Percentiles rank a stretch among this genome's conserved stretches.
Evolutionary conservation across 2,797 vertebrate species (phyloP).

Genomic region (Antrozous pallidus): DNA sequence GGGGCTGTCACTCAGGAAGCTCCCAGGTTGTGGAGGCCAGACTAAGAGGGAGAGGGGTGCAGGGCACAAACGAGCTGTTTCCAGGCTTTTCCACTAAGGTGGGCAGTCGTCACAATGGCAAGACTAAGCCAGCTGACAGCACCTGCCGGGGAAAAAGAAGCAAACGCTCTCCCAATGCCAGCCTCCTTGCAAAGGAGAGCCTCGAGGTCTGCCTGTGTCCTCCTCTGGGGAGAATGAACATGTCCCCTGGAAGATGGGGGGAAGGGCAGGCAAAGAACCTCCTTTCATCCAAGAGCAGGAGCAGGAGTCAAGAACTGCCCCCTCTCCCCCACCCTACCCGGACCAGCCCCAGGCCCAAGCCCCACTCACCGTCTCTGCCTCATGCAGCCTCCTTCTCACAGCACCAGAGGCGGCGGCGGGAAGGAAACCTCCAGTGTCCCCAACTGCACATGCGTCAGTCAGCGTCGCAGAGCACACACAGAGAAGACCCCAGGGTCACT

Average conservation of each 20-base stretch:
- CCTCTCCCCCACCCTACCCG: background rate
- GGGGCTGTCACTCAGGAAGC: conserved; percentile 38
- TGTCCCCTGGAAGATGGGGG: background rate
- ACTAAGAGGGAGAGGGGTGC: background rate
- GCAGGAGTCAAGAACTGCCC: background rate
- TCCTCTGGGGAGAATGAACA: background rate
- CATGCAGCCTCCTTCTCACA: conserved; percentile 51
- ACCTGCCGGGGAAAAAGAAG: background rate
- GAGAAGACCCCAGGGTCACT: conserved; percentile 56
- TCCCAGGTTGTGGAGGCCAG: background rate
- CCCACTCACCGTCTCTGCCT: conserved; percentile 63
- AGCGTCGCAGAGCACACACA: conserved; percentile 66
- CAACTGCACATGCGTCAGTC: conserved; percentile 56
- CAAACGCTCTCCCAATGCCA: rapidly evolving
- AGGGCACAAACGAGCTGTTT: conserved; percentile 4
- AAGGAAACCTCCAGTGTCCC: conserved; percentile 53
- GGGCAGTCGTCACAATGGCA: background rate
- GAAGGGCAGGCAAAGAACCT: background rate
- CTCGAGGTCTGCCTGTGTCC: background rate
- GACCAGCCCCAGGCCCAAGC: rapidly evolving
- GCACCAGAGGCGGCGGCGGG: background rate
- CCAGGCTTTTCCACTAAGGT: conserved; percentile 11
- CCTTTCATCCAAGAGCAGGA: background rate
- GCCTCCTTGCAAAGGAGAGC: background rate
- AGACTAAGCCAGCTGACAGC: background rate